Percentiles rank a stretch among this genome's conserved stretches.
Evolutionary conservation across 1,140 invertebrate genomes (phyloP).

Genomic region (Cydia fagiglandana): DNA sequence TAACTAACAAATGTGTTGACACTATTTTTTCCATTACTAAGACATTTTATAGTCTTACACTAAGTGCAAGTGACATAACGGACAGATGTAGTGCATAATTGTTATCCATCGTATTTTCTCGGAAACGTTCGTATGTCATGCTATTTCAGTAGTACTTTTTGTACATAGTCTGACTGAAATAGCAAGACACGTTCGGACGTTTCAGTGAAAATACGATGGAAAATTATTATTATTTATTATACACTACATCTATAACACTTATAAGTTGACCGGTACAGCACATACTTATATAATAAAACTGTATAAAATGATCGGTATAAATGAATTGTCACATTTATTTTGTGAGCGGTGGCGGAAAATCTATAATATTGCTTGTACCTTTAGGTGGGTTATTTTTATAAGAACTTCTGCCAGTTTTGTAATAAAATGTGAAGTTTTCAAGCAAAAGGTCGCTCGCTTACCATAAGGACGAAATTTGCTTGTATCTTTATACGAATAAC

Average conservation of each 20-base stretch:
- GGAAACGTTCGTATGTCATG: too few species aligned
- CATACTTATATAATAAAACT: neutral
- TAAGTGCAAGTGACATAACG: neutral
- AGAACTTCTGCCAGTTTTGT: neutral
- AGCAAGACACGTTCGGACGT: too few species aligned
- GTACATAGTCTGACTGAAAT: too few species aligned
- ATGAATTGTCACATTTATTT: slow-evolving; percentile 13
- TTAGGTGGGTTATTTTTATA: slow-evolving; percentile 41
- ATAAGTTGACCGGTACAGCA: neutral
- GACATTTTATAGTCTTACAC: too few species aligned
- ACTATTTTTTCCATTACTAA: neutral
- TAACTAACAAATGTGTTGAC: neutral
- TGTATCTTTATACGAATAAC: too few species aligned
- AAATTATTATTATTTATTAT: too few species aligned
- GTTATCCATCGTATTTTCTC: too few species aligned
- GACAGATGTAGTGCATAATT: too few species aligned
- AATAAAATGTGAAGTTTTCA: neutral
- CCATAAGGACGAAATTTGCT: too few species aligned
- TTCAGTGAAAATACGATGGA: too few species aligned
- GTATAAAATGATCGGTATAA: slow-evolving; percentile 29
- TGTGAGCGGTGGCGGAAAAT: slow-evolving; percentile 6
- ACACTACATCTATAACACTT: neutral
- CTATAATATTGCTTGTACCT: slow-evolving; percentile 42
- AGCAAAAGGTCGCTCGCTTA: too few species aligned
- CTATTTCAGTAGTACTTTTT: too few species aligned